Evolutionary conservation across 2,888 invertebrate species (phyloP).

Genomic region (Tenthredo notha): DNA sequence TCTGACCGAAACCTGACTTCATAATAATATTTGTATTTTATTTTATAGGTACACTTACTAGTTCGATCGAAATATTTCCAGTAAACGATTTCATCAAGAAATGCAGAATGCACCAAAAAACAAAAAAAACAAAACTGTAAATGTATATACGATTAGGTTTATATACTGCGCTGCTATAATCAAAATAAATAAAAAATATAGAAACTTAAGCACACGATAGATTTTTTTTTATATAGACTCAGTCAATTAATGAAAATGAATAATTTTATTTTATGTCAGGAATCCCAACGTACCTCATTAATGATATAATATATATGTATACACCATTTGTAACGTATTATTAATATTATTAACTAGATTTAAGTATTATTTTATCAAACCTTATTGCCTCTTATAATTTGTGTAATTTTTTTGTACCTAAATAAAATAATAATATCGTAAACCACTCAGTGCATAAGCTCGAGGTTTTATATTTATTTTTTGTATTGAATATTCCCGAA

Average conservation of each 20-base stretch:
- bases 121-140: no score
- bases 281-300: slow-evolving; percentile 16
- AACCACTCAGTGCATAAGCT: background rate
- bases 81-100: background rate
- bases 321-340: background rate
- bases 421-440: slow-evolving; percentile 8
- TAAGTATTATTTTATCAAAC: background rate
- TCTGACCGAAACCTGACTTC: no score
- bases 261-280: background rate
- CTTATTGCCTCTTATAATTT: background rate
- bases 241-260: background rate
- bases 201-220: background rate
- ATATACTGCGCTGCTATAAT: background rate
- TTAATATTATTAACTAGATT: background rate
- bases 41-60: slow-evolving; percentile 15
- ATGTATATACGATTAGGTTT: background rate
- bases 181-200: background rate
- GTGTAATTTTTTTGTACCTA: slow-evolving; percentile 16
- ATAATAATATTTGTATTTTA: background rate
- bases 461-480: background rate
- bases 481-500: background rate
- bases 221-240: background rate
- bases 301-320: background rate
- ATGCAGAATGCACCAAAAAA: background rate
- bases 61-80: background rate